Evolutionary conservation across 2,797 vertebrate species (phyloP).

Genomic region (Tarsius wallacei): DNA sequence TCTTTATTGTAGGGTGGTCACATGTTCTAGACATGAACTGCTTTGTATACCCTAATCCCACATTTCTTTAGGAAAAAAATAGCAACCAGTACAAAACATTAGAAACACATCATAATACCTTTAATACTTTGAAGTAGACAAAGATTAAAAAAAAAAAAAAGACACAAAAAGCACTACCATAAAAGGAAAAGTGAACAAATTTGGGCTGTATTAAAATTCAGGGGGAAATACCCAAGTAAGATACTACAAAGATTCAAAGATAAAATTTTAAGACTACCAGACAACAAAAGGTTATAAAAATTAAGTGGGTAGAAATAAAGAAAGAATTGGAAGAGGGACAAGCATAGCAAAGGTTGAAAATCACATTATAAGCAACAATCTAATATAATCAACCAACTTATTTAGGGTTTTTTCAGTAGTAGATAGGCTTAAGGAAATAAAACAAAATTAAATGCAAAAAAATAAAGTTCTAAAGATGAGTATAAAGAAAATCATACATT

Average conservation of each 20-base stretch:
- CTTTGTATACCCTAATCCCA: not conserved
- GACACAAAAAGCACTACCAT: not conserved
- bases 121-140: conserved; percentile 45
- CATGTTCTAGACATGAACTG: not conserved
- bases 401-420: not conserved
- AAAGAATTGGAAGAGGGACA: conserved; percentile 46
- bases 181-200: not conserved
- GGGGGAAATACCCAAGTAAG: not conserved
- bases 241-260: conserved; percentile 11
- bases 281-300: conserved; percentile 1
- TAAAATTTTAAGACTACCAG: not conserved
- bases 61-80: not conserved
- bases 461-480: conserved; percentile 45
- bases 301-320: conserved; percentile 1
- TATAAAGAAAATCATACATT: not conserved
- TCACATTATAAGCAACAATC: not conserved
- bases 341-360: conserved; percentile 17
- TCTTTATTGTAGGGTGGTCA: not conserved
- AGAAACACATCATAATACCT: not conserved
- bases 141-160: not conserved
- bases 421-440: conserved; percentile 5
- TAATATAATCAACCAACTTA: not conserved
- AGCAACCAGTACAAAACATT: not conserved
- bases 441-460: conserved; percentile 41
- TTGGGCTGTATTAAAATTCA: conserved; percentile 15